Conservation (phyloP, 1,140 invertebrate genomes). For the Macrostomum lignano region DNA sequence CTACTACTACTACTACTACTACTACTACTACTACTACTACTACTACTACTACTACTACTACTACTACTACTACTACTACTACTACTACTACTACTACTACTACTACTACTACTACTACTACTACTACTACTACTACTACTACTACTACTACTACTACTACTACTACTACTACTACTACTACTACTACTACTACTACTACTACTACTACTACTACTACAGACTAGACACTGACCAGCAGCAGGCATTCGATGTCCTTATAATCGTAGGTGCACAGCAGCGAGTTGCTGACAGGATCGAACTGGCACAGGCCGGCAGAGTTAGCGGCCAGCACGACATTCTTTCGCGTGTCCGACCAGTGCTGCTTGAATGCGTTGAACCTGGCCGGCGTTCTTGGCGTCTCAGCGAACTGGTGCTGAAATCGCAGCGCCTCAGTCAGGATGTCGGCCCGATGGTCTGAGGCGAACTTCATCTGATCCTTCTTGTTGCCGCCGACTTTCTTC, state of each 20-base stretch:
- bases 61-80: too few relatives aligned
- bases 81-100: too few relatives aligned
- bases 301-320: slow-evolving; percentile 55
- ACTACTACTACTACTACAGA: too few relatives aligned
- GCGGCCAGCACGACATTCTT: slow-evolving; percentile 61
- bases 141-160: too few relatives aligned
- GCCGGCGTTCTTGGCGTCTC: slow-evolving; percentile 4
- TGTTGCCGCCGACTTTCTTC: slow-evolving; percentile 50
- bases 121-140: too few relatives aligned
- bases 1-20: too few relatives aligned
- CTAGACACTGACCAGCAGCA: too few relatives aligned
- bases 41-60: too few relatives aligned
- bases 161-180: too few relatives aligned
- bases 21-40: too few relatives aligned
- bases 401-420: slow-evolving; percentile 8
- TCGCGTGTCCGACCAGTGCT: slow-evolving; percentile 69
- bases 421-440: slow-evolving; percentile 62
- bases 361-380: slow-evolving; percentile 52
- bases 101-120: too few relatives aligned
- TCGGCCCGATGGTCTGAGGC: slow-evolving; percentile 76
- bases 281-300: slow-evolving; percentile 53
- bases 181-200: too few relatives aligned
- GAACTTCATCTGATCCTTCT: slow-evolving; percentile 74
- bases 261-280: slow-evolving; percentile 41
- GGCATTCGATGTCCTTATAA: slow-evolving; percentile 73